Percentiles rank a stretch among this genome's conserved stretches.
Conservation (phyloP, 2,113 vertebrate genomes). For the Maccullochella peelii region DNA sequence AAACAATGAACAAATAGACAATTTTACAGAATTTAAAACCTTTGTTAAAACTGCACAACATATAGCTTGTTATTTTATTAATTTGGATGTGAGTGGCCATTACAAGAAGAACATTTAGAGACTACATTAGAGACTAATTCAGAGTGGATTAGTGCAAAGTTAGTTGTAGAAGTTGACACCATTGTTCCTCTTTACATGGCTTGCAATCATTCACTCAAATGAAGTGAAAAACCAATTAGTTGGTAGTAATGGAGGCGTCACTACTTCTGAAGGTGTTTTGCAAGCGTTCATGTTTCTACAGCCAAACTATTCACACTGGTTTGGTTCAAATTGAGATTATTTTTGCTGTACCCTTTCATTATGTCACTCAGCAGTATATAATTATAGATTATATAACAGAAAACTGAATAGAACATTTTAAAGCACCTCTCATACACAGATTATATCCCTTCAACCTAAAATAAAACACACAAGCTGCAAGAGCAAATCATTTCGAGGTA, state of each 20-base stretch:
- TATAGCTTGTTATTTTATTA: neutral
- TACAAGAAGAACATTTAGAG: conserved; percentile 22
- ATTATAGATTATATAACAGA: conserved; percentile 48
- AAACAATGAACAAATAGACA: neutral
- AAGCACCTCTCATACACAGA: conserved; percentile 31
- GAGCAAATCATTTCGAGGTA: conserved; percentile 1
- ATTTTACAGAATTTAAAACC: neutral
- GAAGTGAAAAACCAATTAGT: conserved; percentile 65
- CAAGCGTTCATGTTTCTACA: conserved; percentile 3
- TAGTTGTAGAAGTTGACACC: conserved; percentile 46
- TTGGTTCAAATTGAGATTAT: conserved; percentile 15
- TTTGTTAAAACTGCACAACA: neutral
- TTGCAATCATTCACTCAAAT: conserved; percentile 57
- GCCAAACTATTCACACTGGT: conserved; percentile 29
- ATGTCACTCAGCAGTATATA: conserved; percentile 1
- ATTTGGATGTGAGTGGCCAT: neutral
- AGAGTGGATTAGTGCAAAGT: conserved; percentile 23
- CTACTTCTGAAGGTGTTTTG: neutral
- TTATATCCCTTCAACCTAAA: conserved; percentile 33
- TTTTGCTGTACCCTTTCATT: conserved; percentile 33
- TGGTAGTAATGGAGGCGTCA: conserved; percentile 35
- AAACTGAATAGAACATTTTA: conserved; percentile 24
- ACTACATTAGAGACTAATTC: conserved; percentile 21
- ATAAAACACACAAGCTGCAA: conserved; percentile 18
- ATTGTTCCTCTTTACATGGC: conserved; percentile 40